phyloP scores from a whole-genome alignment of 2,797 vertebrate genomes.

The Hyperoplus lanceolatus region DNA sequence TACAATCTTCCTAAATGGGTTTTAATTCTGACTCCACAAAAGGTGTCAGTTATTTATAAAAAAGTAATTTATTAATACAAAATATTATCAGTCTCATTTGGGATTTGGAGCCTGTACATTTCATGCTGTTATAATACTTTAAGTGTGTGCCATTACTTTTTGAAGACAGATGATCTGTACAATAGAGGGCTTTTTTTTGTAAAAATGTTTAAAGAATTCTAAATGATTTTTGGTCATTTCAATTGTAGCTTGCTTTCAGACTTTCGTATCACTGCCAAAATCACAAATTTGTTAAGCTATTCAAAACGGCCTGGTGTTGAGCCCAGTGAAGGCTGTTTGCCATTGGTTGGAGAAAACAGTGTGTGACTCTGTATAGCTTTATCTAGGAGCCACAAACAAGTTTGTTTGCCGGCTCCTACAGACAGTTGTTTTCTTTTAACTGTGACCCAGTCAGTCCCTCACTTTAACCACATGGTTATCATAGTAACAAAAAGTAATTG shows the following conservation, averaged over 20 bases:
- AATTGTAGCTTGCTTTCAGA: not conserved
- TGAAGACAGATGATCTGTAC: not conserved
- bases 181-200: not conserved
- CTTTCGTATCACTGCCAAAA: not conserved
- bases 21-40: constrained; percentile 25
- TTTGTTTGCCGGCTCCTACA: not conserved
- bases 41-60: constrained; percentile 38
- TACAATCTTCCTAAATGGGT: constrained; percentile 45
- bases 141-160: constrained; percentile 8
- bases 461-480: not conserved
- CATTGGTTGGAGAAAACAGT: not conserved
- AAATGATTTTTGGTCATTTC: not conserved
- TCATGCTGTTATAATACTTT: no score
- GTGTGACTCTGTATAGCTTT: not conserved
- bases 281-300: constrained; percentile 1
- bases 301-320: not conserved
- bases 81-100: constrained; percentile 6
- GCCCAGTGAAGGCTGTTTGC: not conserved
- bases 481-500: not conserved
- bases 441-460: not conserved
- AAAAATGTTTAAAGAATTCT: not conserved
- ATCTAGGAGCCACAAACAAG: not conserved
- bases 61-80: not conserved
- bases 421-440: not conserved
- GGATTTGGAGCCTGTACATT: not conserved